phyloP scores from a whole-genome alignment of 2,888 invertebrate genomes.

The Eristalinus aeneus region DNA sequence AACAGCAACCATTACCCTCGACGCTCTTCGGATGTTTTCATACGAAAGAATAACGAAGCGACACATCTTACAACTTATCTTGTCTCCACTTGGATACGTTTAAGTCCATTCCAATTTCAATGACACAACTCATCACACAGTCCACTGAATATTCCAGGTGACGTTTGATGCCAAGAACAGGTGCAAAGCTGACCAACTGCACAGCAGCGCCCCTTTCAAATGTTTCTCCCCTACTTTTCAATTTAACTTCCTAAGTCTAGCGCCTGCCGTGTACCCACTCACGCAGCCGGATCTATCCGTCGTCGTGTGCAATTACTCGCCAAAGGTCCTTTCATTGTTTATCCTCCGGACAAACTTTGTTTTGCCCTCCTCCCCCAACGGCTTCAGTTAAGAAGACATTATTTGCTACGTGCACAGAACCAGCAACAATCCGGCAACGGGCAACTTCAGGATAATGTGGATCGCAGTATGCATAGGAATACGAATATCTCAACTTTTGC shows the following conservation, averaged over 20 bases:
- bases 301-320: neutral
- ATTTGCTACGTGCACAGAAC: constrained; percentile 13
- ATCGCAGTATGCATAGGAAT: neutral
- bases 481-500: neutral
- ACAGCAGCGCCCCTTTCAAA: neutral
- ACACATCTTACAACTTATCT: neutral
- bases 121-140: neutral
- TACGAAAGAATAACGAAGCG: too few relatives aligned
- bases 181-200: neutral
- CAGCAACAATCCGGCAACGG: constrained; percentile 3
- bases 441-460: neutral
- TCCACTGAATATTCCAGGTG: neutral
- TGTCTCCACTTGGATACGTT: neutral
- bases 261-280: neutral
- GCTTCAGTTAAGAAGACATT: neutral
- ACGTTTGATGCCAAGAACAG: neutral
- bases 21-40: too few relatives aligned
- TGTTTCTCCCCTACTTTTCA: too few relatives aligned
- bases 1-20: too few relatives aligned
- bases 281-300: neutral
- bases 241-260: neutral
- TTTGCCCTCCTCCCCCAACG: neutral
- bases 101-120: neutral
- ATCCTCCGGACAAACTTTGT: neutral
- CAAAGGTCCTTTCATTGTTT: neutral